A percentile compares a stretch with the other conserved stretches of the same genome.
phyloP scores from a whole-genome alignment of 2,888 invertebrate genomes.

The Hypselothyrea guttata region DNA sequence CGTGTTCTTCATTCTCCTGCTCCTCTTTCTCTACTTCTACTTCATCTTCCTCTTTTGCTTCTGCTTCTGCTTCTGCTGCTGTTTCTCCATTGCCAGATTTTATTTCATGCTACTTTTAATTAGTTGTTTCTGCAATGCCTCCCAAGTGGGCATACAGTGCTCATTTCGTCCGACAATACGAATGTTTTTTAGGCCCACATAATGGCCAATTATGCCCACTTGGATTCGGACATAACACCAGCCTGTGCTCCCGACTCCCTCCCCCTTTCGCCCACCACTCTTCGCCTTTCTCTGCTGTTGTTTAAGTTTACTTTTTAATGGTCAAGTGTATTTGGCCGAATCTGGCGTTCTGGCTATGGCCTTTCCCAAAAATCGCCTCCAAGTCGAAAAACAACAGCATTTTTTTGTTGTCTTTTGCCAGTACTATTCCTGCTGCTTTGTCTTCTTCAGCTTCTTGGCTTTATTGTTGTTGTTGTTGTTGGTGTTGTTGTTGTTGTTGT shows the following conservation, averaged over 20 bases:
- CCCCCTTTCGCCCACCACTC: background rate
- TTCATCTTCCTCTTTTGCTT: background rate
- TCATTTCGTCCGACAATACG: slow-evolving; percentile 12
- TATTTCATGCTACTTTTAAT: slow-evolving; percentile 72
- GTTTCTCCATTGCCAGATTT: slow-evolving; percentile 51
- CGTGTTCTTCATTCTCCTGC: background rate
- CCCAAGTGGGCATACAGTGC: slow-evolving; percentile 14
- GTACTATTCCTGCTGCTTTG: slow-evolving; percentile 43
- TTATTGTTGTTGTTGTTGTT: background rate
- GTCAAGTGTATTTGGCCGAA: slow-evolving; percentile 66
- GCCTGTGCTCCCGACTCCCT: slow-evolving; percentile 1
- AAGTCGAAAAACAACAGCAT: slow-evolving; percentile 33
- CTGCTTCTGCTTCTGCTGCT: slow-evolving; percentile 4
- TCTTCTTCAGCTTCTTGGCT: slow-evolving; percentile 15
- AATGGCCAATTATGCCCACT: slow-evolving; percentile 75
- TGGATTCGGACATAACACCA: slow-evolving; percentile 43
- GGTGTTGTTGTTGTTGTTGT: slow-evolving; percentile 24
- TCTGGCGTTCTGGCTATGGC: slow-evolving; percentile 39
- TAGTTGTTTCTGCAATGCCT: slow-evolving; percentile 46
- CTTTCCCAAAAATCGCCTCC: slow-evolving; percentile 47
- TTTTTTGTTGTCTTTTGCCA: slow-evolving; percentile 22
- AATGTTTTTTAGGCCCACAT: slow-evolving; percentile 61
- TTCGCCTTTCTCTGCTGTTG: slow-evolving; percentile 7
- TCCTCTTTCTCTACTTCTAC: background rate
- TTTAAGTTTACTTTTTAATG: slow-evolving; percentile 60